Evolutionary conservation across 2,888 invertebrate species (phyloP), one percentile per base, ranked within the genome.

Genomic region (Epiperipatus broadwayi): DNA sequence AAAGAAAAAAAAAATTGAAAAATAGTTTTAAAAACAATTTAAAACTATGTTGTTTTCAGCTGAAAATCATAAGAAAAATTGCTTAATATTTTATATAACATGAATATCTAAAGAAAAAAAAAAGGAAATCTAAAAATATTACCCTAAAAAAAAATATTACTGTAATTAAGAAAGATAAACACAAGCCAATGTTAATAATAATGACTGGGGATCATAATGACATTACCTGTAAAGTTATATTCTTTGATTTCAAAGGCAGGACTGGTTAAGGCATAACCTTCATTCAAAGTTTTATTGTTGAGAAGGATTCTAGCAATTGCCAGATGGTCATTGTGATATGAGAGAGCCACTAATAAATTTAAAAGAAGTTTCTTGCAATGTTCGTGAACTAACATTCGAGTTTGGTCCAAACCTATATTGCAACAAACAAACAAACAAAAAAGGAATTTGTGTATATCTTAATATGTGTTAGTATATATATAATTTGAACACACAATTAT

Each of bases 311-410:
- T 71, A 0, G 85, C 81, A 8, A 89, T 78, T 0, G 78, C 77
- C 45, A 87, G 64, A 61, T 87, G 84, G 61, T 89, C 85, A 51
- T 77, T 75, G 59, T 87, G 87, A 47, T 79, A 78, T 1, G 83
- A 78, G 44, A 85, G 68, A 1, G 85, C 81, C 39, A 93, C 74
- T 53, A 95, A 67, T 44, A 97, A 66, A 63, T 93, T 91, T 46
- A 91, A 66, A 41, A 97, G 68, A 47, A 95, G 67, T 56, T 83
- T 80, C 53, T 89, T 81, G 61, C 91, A 91, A 59, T 93, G 89
- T 54, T 89, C 85, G 52, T 87, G 78, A 2, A 95, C 89, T 44
- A 91, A 69, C 45, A 79, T 73, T 35, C 65, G 57, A 27, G 73
- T 75, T 57, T 93, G 87, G 59, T 95, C 95, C 61, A 95, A 66